Evolutionary conservation across 2,113 vertebrate species (phyloP).

Genomic region (Anguilla rostrata): DNA sequence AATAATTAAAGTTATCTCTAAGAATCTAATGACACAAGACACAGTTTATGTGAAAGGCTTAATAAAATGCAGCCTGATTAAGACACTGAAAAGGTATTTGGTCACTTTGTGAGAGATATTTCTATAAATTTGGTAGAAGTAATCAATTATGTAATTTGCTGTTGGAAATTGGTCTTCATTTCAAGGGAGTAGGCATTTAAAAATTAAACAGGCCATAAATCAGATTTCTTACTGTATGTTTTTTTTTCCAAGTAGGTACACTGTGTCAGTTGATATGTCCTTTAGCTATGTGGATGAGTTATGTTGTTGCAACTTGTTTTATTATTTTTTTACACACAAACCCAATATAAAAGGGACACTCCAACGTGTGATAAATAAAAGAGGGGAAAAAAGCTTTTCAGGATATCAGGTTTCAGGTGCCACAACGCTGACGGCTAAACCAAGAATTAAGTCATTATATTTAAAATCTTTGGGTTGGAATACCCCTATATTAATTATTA

Average conservation of each 20-base stretch:
- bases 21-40: neutral
- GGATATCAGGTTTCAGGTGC: conserved; percentile 26
- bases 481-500: conserved; percentile 28
- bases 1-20: conserved; percentile 4
- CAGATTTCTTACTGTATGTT: conserved; percentile 19
- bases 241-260: conserved; percentile 13
- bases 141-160: conserved; percentile 26
- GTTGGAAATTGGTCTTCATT: neutral
- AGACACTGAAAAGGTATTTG: conserved; percentile 4
- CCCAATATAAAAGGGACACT: conserved; percentile 31
- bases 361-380: conserved; percentile 26
- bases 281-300: conserved; percentile 25
- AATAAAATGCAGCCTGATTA: conserved; percentile 2
- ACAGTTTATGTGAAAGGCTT: conserved; percentile 12
- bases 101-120: neutral
- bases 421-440: conserved; percentile 16
- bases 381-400: conserved; percentile 20
- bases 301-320: conserved; percentile 29
- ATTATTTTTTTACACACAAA: conserved; percentile 23
- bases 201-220: conserved; percentile 14
- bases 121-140: conserved; percentile 10
- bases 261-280: conserved; percentile 30
- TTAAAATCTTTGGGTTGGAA: conserved; percentile 14
- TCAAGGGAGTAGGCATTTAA: conserved; percentile 17
- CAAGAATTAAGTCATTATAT: conserved; percentile 15